A percentile compares a stretch with the other conserved stretches of the same genome.
phyloP scores from a whole-genome alignment of 2,797 vertebrate species.

The Scomberomorus guttatus region DNA sequence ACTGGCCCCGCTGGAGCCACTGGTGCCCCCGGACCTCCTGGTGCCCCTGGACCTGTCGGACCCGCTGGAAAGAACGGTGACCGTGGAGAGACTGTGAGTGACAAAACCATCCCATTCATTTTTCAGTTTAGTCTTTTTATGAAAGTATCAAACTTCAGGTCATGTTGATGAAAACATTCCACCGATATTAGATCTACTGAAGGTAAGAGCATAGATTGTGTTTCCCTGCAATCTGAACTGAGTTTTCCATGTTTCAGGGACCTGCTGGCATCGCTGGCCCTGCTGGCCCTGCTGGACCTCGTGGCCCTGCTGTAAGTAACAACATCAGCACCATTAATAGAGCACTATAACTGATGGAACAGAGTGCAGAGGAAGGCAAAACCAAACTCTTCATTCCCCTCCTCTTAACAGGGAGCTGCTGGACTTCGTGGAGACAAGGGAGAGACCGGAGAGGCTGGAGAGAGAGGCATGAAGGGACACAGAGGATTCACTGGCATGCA shows the following conservation, averaged over 20 bases:
- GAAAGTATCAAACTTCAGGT: background rate
- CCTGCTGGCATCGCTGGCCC: slow-evolving; percentile 88
- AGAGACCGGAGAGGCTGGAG: slow-evolving; percentile 95
- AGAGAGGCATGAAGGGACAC: slow-evolving; percentile 99
- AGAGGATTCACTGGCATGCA: slow-evolving; percentile 98
- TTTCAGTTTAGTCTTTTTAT: slow-evolving; percentile 4
- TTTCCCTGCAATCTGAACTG: slow-evolving; percentile 14
- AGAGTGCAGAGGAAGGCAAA: background rate
- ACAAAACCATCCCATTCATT: background rate
- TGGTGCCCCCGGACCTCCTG: slow-evolving; percentile 95
- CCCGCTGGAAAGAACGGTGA: slow-evolving; percentile 97
- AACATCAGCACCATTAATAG: background rate
- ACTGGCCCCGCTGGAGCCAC: slow-evolving; percentile 88
- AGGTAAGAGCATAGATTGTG: background rate
- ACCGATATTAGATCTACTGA: background rate
- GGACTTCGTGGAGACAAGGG: slow-evolving; percentile 98
- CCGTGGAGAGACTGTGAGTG: slow-evolving; percentile 95
- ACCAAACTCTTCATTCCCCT: background rate
- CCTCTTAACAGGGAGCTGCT: slow-evolving; percentile 85
- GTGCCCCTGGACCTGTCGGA: slow-evolving; percentile 94
- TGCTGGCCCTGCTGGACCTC: slow-evolving; percentile 91
- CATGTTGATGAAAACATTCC: background rate
- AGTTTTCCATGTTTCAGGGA: slow-evolving; percentile 84
- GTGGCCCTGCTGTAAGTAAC: slow-evolving; percentile 93
- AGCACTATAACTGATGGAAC: background rate